Base-by-base conservation (phyloP, 92 coral and sea anemone species). In the Heliopora coerulea region DNA sequence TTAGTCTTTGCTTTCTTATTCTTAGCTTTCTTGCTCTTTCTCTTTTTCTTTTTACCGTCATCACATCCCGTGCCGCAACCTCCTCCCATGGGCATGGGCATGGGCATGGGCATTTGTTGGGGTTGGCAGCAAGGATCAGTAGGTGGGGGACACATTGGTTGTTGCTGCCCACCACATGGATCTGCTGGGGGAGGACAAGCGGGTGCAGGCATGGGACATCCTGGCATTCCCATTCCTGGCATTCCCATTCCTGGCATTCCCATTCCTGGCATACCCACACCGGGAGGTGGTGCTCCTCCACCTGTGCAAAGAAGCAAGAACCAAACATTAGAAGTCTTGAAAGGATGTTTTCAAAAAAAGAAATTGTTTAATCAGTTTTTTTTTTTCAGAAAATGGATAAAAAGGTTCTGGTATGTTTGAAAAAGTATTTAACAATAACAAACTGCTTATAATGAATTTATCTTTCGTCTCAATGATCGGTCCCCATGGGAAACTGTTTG, bases 21-120 rank as follows among this genome's bases (percentile, higher is more conserved):
- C 24, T 33, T 64, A 49, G 23, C 52, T 15, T 46, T 46, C n/a
- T 46, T 2, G 52, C 52, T 15, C n/a, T 37, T 46, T 2, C 50
- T 63, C 37, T 63, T 20, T 35, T 21, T n/a, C 34, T 66, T 28
- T 10, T 39, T 17, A 30, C 48, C 31, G 57, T 66, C 73, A 44
- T 66, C 73, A 66, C 73, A 66, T 66, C 73, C 73, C 73, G 44
- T 66, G 25, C 73, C 73, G 19, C 73, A 66, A 23, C 73, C 73
- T 17, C 73, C 73, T 35, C 73, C 73, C 42, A 11, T 11, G 11
- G 42, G 42, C 42, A 37, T 37, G 42, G 42, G 42, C 57, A 44
- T 41, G 8, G 31, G 73, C 21, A 62, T 62, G 9, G 23, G 68
- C 49, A 62, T 62, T 17, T 33, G 73, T 41, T 14, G 31, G 73